A percentile compares a stretch with the other conserved stretches of the same genome.
Conservation (phyloP, 2,113 vertebrate genomes). For the Charina bottae region DNA sequence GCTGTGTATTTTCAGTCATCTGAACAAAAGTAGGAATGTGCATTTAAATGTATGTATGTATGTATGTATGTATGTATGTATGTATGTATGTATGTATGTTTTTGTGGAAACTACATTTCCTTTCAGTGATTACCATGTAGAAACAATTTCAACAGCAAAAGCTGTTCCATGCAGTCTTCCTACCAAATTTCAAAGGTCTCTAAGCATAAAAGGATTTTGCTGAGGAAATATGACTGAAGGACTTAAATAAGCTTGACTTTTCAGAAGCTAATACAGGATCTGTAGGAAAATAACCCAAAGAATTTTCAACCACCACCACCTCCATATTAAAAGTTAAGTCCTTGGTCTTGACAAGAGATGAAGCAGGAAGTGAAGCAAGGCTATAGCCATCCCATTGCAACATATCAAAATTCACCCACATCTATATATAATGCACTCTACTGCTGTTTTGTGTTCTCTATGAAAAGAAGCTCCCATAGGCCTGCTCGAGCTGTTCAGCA, state of each 20-base stretch:
- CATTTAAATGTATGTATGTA: too few species aligned
- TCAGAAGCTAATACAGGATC: not conserved
- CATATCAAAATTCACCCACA: not conserved
- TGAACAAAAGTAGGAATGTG: not conserved
- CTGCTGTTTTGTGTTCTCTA: conserved; percentile 16
- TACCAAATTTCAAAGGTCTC: not conserved
- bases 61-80: not conserved
- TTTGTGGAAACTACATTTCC: not conserved
- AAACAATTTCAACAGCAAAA: not conserved
- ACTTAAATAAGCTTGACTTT: not conserved
- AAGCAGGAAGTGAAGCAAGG: not conserved
- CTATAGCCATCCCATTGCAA: not conserved
- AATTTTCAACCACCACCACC: not conserved
- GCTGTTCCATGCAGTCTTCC: not conserved
- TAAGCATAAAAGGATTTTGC: not conserved
- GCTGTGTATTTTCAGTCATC: not conserved
- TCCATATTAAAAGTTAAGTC: not conserved
- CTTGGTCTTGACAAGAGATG: conserved; percentile 7
- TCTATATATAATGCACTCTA: conserved; percentile 7
- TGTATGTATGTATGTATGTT: too few species aligned
- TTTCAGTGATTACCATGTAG: not conserved
- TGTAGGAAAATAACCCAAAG: not conserved
- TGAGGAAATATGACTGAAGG: not conserved
- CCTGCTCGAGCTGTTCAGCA: not conserved
- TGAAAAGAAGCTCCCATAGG: not conserved